Conservation (phyloP, 2,888 invertebrate species). For the Lobophora halterata region DNA sequence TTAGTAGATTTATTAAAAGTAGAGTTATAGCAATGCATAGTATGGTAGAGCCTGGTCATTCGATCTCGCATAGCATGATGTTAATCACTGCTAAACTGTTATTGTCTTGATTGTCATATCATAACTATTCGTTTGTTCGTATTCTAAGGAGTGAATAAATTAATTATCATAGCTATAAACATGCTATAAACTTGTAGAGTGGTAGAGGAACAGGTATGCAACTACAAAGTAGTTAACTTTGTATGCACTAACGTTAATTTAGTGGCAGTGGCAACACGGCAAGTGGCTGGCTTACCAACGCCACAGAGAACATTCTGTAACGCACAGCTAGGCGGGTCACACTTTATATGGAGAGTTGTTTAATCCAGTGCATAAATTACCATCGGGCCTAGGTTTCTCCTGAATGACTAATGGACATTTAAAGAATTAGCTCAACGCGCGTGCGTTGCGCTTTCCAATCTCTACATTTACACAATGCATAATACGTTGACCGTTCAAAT, state of each 20-base stretch:
- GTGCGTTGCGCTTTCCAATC: conserved; percentile 55
- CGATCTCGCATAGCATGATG: conserved; percentile 7
- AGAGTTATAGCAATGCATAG: no score
- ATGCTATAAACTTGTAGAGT: conserved; percentile 7
- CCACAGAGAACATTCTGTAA: conserved; percentile 14
- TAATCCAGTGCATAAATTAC: conserved; percentile 71
- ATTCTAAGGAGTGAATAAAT: conserved; percentile 14
- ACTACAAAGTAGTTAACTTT: conserved; percentile 7
- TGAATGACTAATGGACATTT: conserved; percentile 67
- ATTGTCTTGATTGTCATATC: conserved; percentile 18
- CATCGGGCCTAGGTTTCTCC: conserved; percentile 67
- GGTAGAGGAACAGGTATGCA: conserved; percentile 9
- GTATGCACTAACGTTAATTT: conserved; percentile 18
- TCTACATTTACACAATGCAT: conserved; percentile 29
- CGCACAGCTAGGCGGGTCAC: conserved; percentile 53
- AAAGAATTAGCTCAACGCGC: conserved; percentile 61
- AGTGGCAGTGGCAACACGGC: conserved; percentile 13
- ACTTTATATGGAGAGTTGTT: conserved; percentile 74
- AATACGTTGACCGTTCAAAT: conserved; percentile 10
- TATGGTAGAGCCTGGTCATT: no score
- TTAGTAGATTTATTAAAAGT: no score
- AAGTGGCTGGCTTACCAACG: conserved; percentile 15
- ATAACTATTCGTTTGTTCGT: conserved; percentile 16
- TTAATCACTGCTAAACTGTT: conserved; percentile 12
- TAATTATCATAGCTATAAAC: conserved; percentile 5